phyloP scores from a whole-genome alignment of 2,113 vertebrate genomes.

The Propithecus coquereli region DNA sequence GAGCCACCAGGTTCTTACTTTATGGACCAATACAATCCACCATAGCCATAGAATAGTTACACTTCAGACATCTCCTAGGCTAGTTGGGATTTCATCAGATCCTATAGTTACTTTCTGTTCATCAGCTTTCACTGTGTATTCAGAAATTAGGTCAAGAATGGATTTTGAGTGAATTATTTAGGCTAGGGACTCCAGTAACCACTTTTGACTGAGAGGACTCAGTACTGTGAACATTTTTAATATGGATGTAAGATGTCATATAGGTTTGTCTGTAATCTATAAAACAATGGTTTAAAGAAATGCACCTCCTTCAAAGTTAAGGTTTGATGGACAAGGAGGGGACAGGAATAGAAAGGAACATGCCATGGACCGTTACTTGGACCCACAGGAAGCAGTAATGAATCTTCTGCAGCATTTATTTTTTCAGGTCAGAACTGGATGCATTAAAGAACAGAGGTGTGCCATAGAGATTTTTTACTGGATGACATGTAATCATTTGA shows the following conservation, averaged over 20 bases:
- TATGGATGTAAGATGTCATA: neutral
- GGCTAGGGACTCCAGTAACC: neutral
- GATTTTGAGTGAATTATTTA: neutral
- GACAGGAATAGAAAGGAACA: neutral
- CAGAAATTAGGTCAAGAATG: neutral
- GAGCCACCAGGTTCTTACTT: neutral
- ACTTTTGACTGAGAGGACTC: neutral
- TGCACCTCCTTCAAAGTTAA: neutral
- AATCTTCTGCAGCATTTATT: neutral
- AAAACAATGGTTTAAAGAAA: constrained; percentile 4
- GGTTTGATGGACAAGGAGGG: neutral
- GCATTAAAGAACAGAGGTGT: neutral
- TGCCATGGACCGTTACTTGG: rapidly evolving
- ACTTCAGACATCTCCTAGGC: neutral
- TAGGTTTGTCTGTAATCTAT: neutral
- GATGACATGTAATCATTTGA: neutral
- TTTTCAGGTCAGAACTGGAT: neutral
- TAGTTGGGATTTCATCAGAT: neutral
- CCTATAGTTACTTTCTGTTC: neutral
- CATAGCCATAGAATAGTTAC: neutral
- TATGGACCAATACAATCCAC: neutral
- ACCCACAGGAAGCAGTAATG: neutral
- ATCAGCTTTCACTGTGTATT: neutral
- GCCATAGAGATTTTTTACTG: neutral
- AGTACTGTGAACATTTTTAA: neutral